These are phyloP conservation scores for Lasioglossum villosulum DNA, from an alignment of 2,888 invertebrate species.

Conservation along the genomic window DNA sequence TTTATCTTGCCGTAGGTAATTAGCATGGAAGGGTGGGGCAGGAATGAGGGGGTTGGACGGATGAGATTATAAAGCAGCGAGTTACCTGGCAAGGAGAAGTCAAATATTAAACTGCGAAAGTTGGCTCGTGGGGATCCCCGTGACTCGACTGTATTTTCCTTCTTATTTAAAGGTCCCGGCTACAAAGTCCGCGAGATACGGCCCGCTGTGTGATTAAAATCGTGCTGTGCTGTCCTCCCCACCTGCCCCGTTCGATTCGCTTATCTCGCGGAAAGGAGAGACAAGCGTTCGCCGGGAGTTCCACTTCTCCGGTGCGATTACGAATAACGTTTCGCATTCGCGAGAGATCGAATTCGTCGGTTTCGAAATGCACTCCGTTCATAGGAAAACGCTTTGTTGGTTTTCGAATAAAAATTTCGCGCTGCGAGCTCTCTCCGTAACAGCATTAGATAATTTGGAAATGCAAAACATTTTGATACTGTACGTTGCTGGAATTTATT, in stretches of 20 bases:
- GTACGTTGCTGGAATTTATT: no score
- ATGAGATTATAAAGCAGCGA: conserved; percentile 45
- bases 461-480: no score
- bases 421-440: neutral
- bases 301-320: neutral
- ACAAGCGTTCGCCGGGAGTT: neutral
- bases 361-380: neutral
- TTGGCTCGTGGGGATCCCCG: conserved; percentile 31
- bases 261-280: neutral
- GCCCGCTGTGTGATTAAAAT: conserved; percentile 20
- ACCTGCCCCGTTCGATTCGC: conserved; percentile 7
- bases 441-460: no score
- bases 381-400: neutral
- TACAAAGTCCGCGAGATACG: conserved; percentile 21
- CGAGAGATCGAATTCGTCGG: neutral
- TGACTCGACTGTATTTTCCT: conserved; percentile 34
- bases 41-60: neutral
- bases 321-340: neutral
- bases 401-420: neutral
- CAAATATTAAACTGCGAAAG: conserved; percentile 50
- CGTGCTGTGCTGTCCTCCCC: neutral
- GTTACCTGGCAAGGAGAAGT: conserved; percentile 31
- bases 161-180: conserved; percentile 34
- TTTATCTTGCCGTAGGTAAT: conserved; percentile 49
- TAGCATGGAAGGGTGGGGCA: conserved; percentile 21